Percentiles rank a stretch among this genome's conserved stretches.
Evolutionary conservation across 2,797 vertebrate genomes (phyloP).

Genomic region (Acanthurus leucopareius): DNA sequence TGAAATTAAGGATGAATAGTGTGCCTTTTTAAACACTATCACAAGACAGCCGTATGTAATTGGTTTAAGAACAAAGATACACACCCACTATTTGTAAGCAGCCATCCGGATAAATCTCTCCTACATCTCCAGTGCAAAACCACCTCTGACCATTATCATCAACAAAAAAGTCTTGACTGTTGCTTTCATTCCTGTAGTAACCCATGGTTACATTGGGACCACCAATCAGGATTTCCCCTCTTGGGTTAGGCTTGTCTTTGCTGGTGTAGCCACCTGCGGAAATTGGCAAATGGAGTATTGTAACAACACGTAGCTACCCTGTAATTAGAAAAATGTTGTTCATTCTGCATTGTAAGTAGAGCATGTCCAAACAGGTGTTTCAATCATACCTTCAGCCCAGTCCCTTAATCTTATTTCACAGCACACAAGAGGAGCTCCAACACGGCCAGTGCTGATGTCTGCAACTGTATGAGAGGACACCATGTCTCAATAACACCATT

Average conservation of each 20-base stretch:
- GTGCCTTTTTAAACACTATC: background rate
- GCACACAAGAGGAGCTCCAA: conserved; percentile 97
- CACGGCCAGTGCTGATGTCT: conserved; percentile 95
- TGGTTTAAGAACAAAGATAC: conserved; percentile 43
- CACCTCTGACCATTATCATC: conserved; percentile 94
- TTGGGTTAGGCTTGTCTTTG: conserved; percentile 92
- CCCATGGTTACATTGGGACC: conserved; percentile 97
- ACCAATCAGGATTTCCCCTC: conserved; percentile 95
- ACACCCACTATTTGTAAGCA: conserved; percentile 97
- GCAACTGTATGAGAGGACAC: conserved; percentile 68
- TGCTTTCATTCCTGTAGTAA: conserved; percentile 91
- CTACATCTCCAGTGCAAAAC: conserved; percentile 98
- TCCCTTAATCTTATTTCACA: conserved; percentile 94
- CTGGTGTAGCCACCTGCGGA: conserved; percentile 93
- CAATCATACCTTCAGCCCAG: conserved; percentile 93
- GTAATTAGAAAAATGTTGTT: background rate
- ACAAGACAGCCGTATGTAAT: conserved; percentile 1
- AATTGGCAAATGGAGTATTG: accelerated
- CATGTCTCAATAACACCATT: background rate
- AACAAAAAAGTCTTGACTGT: conserved; percentile 89
- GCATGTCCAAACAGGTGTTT: background rate
- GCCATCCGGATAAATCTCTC: conserved; percentile 94
- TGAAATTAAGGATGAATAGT: conserved; percentile 21
- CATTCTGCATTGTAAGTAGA: background rate
- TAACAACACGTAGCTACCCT: background rate